Conservation (phyloP, 2,113 vertebrate species). For the Aptenodytes patagonicus region DNA sequence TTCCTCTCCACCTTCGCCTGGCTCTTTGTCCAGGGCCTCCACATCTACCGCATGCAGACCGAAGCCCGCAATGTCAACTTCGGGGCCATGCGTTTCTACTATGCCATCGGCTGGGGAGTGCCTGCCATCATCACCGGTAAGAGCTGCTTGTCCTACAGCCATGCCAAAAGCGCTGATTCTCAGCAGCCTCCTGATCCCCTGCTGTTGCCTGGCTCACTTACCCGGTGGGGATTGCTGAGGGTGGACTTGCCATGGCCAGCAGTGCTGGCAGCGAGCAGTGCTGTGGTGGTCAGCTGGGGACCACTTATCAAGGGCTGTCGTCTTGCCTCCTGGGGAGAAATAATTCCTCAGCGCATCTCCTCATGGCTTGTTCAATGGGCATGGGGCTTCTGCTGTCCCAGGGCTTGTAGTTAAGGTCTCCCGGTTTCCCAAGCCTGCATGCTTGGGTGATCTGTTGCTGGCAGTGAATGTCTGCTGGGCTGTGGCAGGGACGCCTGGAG, state of each 20-base stretch:
- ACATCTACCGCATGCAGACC: slow-evolving; percentile 96
- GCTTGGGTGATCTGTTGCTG: neutral
- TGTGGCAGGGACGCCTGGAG: neutral
- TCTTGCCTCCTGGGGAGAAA: neutral
- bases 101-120: slow-evolving; percentile 95
- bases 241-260: neutral
- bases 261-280: neutral
- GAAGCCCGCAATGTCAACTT: slow-evolving; percentile 94
- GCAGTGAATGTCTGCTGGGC: neutral
- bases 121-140: slow-evolving; percentile 95
- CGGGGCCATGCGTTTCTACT: slow-evolving; percentile 97
- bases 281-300: neutral
- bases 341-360: neutral
- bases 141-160: neutral
- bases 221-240: neutral
- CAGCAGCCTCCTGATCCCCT: neutral
- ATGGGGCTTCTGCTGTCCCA: neutral
- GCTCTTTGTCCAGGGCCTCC: slow-evolving; percentile 95
- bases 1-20: slow-evolving; percentile 95
- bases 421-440: neutral
- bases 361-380: neutral
- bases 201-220: neutral
- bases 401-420: neutral
- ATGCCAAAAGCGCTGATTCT: neutral
- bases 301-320: accelerated